Conservation (phyloP, 2,797 vertebrate genomes). For the Falco cherrug region DNA sequence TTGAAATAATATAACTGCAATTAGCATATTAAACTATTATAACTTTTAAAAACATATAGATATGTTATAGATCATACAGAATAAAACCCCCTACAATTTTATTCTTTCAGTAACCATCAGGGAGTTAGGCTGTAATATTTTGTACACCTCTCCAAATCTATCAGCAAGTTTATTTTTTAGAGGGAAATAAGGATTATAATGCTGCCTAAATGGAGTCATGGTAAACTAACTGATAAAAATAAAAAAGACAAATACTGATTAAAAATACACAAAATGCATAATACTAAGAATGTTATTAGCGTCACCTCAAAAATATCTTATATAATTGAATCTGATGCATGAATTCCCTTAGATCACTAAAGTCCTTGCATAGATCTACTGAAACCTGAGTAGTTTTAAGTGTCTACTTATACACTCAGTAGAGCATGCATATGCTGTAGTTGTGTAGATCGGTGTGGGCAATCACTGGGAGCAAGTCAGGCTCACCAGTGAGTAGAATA, state of each 20-base stretch:
- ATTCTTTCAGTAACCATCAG: neutral
- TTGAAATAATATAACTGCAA: neutral
- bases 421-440: neutral
- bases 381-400: neutral
- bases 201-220: neutral
- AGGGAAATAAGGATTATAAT: neutral
- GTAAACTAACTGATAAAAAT: neutral
- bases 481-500: neutral
- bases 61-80: neutral
- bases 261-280: neutral
- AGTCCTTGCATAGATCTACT: neutral
- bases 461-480: neutral
- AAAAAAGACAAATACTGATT: neutral
- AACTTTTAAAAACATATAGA: neutral
- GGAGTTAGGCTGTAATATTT: neutral
- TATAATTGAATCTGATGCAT: neutral
- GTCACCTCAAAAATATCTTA: neutral
- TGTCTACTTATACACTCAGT: neutral
- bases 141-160: neutral
- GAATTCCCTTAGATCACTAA: neutral
- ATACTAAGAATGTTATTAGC: neutral
- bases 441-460: neutral
- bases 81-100: neutral
- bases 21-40: neutral
- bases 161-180: neutral